Evolutionary conservation across 1,140 invertebrate species (phyloP), one percentile per base, ranked within the genome.

Genomic region (Plutomurus gul): DNA sequence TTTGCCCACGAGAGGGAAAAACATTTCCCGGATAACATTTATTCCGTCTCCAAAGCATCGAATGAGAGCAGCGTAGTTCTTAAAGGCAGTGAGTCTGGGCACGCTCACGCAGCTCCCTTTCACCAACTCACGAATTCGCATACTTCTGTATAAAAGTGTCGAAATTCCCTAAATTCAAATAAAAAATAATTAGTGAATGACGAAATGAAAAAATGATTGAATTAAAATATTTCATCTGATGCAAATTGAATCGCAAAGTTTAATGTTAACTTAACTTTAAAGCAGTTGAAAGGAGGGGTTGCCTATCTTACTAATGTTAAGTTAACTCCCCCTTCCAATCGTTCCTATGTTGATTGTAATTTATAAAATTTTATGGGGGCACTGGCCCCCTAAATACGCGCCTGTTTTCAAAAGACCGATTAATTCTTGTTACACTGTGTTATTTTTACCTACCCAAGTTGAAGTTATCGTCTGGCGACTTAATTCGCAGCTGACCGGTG

Each of bases 11-110:
- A 71, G 70, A 25, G 70, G 70, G 10, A 72, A 72, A 43, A 40
- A 72, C 39, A 72, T 22, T 39, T 39, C 16, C 11, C 22, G 27
- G 4, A 33, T 36, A 20, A 51, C n/a, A 16, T 49, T 37, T 8
- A 76, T 76, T 16, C 74, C 74, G 37, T 76, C 74, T 39, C 74
- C 74, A 22, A 56, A 3, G 18, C 74, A 76, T 51, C 30, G 20
- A 1, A 11, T 16, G 4, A 60, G 11, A 11, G 30, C 51, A 4
- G 51, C 51, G 13, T 6, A 6, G 16, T 60, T n/a, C 7, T 0
- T 33, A 11, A n/a, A 33, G 18, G 22, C 51, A 30, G 7, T 11
- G 4, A 60, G 10, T 33, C 51, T 25, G 1, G 51, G 51, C 5
- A 30, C 0, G 7, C 25, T 30, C 6, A 30, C 27, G 27, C 51